Conservation (phyloP, 2,888 invertebrate genomes). For the Morpho helenor region DNA sequence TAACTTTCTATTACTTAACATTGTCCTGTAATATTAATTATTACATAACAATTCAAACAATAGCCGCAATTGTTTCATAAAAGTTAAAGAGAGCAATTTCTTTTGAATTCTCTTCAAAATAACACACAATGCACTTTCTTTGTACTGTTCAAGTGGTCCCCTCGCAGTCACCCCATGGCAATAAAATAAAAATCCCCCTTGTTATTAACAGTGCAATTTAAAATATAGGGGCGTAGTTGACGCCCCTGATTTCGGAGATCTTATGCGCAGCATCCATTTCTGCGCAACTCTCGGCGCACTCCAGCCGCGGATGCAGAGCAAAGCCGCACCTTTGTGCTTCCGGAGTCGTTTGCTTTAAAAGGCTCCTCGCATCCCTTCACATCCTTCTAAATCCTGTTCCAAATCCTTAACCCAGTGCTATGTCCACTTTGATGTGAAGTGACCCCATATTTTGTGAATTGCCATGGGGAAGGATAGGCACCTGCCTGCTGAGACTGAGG, state of each 20-base stretch:
- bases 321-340: slow-evolving; percentile 60
- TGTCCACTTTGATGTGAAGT: slow-evolving; percentile 40
- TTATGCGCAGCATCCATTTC: slow-evolving; percentile 69
- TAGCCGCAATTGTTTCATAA: too few relatives aligned
- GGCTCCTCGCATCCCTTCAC: slow-evolving; percentile 36
- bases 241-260: slow-evolving; percentile 56
- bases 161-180: slow-evolving; percentile 20
- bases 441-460: slow-evolving; percentile 34
- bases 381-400: slow-evolving; percentile 45
- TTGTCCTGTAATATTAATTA: too few relatives aligned
- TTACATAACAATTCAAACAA: too few relatives aligned
- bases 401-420: slow-evolving; percentile 44
- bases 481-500: slow-evolving; percentile 82
- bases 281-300: slow-evolving; percentile 69
- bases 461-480: slow-evolving; percentile 75
- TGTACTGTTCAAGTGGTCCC: slow-evolving; percentile 24
- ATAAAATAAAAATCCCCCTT: slow-evolving; percentile 42
- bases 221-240: slow-evolving; percentile 54
- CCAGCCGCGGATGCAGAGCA: slow-evolving; percentile 52
- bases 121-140: slow-evolving; percentile 14
- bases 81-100: slow-evolving; percentile 1
- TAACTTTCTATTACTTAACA: too few relatives aligned
- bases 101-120: slow-evolving; percentile 4
- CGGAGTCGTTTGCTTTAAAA: slow-evolving; percentile 52
- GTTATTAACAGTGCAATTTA: slow-evolving; percentile 53